Evolutionary conservation across 2,888 invertebrate species (phyloP).

Genomic region (Malthinus seriepunctatus): DNA sequence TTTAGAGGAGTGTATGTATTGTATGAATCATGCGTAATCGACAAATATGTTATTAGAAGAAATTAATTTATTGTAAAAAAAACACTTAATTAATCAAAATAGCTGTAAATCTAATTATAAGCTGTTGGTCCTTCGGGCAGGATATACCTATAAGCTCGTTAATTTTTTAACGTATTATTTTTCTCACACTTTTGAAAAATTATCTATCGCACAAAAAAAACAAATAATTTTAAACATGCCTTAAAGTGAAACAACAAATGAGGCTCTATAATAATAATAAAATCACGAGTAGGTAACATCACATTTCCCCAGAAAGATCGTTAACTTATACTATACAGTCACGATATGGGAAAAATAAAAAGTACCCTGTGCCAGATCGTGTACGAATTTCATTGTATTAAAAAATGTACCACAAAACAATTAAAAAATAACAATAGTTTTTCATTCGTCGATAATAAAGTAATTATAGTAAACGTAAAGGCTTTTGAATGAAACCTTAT

Average conservation of each 20-base stretch:
- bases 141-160: no score
- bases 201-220: neutral
- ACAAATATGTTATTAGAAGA: neutral
- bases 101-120: no score
- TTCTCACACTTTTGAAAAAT: no score
- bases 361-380: neutral
- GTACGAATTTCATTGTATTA: constrained; percentile 1
- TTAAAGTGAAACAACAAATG: neutral
- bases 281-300: constrained; percentile 1
- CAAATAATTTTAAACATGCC: neutral
- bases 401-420: no score
- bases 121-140: no score
- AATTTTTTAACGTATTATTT: no score
- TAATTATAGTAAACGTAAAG: no score
- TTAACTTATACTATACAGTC: constrained; percentile 1
- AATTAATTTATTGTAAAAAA: no score
- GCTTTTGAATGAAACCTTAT: no score
- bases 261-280: neutral
- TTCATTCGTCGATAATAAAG: no score
- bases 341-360: constrained; percentile 4
- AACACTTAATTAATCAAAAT: no score
- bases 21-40: constrained; percentile 11
- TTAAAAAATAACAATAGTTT: no score
- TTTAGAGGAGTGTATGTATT: constrained; percentile 17
- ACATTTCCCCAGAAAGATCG: neutral